Base-by-base conservation (phyloP, 2,888 invertebrate genomes). In the Hydrotaea diabolus region DNA sequence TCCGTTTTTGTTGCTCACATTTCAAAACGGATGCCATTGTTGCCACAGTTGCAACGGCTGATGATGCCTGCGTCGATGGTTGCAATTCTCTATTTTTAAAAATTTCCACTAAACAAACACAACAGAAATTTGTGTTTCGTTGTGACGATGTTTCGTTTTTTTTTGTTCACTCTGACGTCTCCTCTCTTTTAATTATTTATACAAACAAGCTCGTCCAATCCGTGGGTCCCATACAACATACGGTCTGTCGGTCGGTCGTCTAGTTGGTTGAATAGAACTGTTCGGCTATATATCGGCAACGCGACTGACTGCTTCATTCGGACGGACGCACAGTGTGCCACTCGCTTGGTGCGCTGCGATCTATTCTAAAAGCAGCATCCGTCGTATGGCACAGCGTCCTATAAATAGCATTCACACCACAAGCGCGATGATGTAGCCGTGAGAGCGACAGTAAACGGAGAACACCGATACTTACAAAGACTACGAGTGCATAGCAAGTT, bases 51-150 rank as follows among this genome's bases (percentile, higher is more conserved):
- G 66, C 66, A 55, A 23, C n/a, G 2, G 19, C 23, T 69, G 49
- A 49, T 77, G 77, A 82, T 82, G 77, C 23, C 19, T 46, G 43
- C 23, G 66, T 26, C 72, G 39, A 11, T 73, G 36, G 53, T 66
- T 79, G 76, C 31, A 78, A 66, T 43, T 55, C 59, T 69, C 79
- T 79, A 83, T 83, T 76, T 83, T 76, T 83, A 83, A 78, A 57
- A 11, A 31, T 55, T 66, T 73, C 43, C 72, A 77, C 59, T 15
- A 72, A 73, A 74, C 59, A 43, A 62, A 74, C 74, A 74, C 59
- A 74, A 31, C 9, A 17, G 57, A 46, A 8, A 19, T 17, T 66
- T 36, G 23, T 17, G 39, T 31, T 77, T 15, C 15, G 19, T 53
- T 66, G 57, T 5, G 23, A 23, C 23, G 55, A 11, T 17, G 39